Percentiles rank a stretch among this genome's conserved stretches.
phyloP scores from a whole-genome alignment of 1,140 invertebrate genomes.

The Mizuhopecten yessoensis region DNA sequence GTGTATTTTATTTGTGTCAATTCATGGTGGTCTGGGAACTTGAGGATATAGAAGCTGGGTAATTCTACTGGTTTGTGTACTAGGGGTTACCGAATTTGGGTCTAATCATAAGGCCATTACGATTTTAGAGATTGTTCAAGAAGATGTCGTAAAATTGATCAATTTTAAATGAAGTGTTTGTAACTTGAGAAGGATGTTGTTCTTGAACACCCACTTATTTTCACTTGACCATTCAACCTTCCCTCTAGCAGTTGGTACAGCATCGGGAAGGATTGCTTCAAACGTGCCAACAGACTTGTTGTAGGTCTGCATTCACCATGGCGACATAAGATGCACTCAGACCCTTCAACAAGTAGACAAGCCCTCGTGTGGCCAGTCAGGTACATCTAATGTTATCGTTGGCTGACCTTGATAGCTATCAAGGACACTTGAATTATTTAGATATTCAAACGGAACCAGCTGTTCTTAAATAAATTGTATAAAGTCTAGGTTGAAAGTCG shows the following conservation, averaged over 20 bases:
- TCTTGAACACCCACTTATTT: neutral
- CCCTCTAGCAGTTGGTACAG: neutral
- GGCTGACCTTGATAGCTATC: neutral
- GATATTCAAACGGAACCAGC: neutral
- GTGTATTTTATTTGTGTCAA: neutral
- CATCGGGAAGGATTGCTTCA: neutral
- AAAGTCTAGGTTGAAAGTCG: neutral
- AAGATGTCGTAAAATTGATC: neutral
- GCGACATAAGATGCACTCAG: neutral
- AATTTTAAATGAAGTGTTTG: neutral
- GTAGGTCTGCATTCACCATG: neutral
- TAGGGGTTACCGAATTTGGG: neutral
- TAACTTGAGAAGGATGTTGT: slow-evolving; percentile 15
- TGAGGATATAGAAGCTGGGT: neutral
- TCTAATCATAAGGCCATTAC: neutral
- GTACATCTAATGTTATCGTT: neutral
- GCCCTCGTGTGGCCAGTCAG: neutral
- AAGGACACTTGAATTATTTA: neutral
- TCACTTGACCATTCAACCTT: slow-evolving; percentile 1
- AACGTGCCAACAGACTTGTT: neutral
- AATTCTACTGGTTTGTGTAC: neutral
- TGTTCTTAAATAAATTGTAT: neutral
- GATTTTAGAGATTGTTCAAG: neutral
- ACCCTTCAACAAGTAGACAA: neutral
- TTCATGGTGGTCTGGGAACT: neutral